Percentiles rank a stretch among this genome's conserved stretches.
phyloP scores from a whole-genome alignment of 2,888 invertebrate species.

The Leptopilina syphax region DNA sequence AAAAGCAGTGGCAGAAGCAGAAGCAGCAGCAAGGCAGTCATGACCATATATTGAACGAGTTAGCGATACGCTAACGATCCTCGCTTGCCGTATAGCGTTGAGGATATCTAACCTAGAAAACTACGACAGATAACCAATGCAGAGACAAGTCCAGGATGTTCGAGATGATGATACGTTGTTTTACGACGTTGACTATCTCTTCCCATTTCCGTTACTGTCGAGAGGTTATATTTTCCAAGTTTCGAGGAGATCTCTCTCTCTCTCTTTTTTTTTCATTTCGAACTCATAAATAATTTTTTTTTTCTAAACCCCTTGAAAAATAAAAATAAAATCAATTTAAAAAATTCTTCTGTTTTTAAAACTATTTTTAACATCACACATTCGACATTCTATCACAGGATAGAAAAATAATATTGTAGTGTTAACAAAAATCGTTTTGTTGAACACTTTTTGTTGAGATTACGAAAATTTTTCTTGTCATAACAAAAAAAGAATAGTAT shows the following conservation, averaged over 20 bases:
- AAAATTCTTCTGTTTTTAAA: no score
- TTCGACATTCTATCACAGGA: no score
- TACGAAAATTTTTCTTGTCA: no score
- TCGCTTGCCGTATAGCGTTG: slow-evolving; percentile 52
- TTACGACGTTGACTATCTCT: slow-evolving; percentile 55
- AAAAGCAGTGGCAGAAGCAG: slow-evolving; percentile 41
- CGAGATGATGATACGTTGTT: slow-evolving; percentile 53
- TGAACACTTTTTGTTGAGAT: no score
- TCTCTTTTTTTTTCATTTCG: neutral
- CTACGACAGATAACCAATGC: slow-evolving; percentile 60
- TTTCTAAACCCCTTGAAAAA: no score
- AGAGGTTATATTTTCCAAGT: neutral
- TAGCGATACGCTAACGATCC: slow-evolving; percentile 72
- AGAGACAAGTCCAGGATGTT: slow-evolving; percentile 56
- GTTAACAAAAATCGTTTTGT: no score
- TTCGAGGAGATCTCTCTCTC: neutral
- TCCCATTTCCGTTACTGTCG: slow-evolving; percentile 48
- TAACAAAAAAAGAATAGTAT: no score
- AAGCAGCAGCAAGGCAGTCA: slow-evolving; percentile 54
- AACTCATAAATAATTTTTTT: neutral
- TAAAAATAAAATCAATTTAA: no score
- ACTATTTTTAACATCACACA: no score
- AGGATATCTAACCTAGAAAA: slow-evolving; percentile 54
- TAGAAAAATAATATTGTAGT: no score
- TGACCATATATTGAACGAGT: slow-evolving; percentile 67